These are phyloP conservation scores for Bombyx mandarina DNA, from an alignment of 1,140 invertebrate genomes.

Conservation along the genomic window DNA sequence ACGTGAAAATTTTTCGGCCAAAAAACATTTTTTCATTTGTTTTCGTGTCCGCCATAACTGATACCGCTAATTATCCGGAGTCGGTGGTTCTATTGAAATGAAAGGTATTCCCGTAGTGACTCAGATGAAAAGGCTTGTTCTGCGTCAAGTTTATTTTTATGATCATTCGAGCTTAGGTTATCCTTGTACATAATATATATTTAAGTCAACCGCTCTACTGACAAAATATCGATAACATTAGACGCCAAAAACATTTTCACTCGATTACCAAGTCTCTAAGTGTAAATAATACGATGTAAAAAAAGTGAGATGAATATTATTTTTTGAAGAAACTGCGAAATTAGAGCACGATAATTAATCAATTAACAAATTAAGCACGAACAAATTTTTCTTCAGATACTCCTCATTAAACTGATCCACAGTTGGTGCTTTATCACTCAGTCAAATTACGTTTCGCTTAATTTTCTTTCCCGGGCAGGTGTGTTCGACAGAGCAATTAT, in stretches of 20 bases:
- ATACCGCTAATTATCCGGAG: constrained; percentile 39
- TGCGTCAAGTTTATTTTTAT: constrained; percentile 30
- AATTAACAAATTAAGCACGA: constrained; percentile 60
- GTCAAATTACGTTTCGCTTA: constrained; percentile 70
- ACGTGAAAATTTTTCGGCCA: constrained; percentile 28
- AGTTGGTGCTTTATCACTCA: constrained; percentile 67
- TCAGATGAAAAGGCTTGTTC: constrained; percentile 28
- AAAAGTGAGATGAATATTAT: no score
- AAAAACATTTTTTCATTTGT: constrained; percentile 20
- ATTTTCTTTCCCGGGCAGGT: constrained; percentile 70
- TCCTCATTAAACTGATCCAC: constrained; percentile 67
- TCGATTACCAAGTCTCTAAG: no score
- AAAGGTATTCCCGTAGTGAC: constrained; percentile 47
- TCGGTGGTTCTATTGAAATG: constrained; percentile 33
- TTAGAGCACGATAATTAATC: constrained; percentile 17
- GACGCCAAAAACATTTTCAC: no score
- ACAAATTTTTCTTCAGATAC: constrained; percentile 60
- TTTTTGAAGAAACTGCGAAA: not conserved
- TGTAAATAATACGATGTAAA: no score
- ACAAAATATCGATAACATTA: no score
- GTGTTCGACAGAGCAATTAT: constrained; percentile 71
- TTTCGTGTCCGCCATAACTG: constrained; percentile 17
- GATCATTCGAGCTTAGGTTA: constrained; percentile 35
- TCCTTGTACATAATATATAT: constrained; percentile 30
- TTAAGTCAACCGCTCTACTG: constrained; percentile 5